A percentile compares a stretch with the other conserved stretches of the same genome.
These are phyloP conservation scores for Danionella dracula DNA, from an alignment of 2,797 vertebrate genomes.

Conservation along the genomic window DNA sequence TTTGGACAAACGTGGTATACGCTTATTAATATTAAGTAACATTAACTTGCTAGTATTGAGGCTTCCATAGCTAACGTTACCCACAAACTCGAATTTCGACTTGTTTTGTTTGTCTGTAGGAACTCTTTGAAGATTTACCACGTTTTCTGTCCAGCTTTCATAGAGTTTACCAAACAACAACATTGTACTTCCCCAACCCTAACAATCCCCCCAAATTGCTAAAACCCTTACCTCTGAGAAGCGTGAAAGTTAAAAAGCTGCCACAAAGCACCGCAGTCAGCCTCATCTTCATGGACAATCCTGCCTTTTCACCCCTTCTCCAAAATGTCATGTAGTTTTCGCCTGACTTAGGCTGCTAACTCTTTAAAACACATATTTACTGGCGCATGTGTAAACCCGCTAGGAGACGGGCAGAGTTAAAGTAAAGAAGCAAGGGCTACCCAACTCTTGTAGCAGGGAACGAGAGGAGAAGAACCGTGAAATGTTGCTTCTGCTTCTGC, in stretches of 20 bases:
- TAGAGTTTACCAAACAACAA: background rate
- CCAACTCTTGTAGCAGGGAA: constrained; percentile 5
- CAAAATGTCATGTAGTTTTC: constrained; percentile 17
- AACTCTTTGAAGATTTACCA: constrained; percentile 2
- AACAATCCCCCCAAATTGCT: background rate
- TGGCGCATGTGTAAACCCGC: constrained; percentile 24
- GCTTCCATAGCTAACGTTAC: no score
- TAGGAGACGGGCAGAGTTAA: constrained; percentile 34
- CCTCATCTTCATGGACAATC: constrained; percentile 59
- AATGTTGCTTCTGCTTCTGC: constrained; percentile 34
- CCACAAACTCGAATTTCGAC: background rate
- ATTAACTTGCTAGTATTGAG: no score
- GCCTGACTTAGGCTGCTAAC: constrained; percentile 36
- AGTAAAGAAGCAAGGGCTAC: no score
- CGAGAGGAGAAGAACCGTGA: background rate
- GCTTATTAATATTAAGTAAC: no score
- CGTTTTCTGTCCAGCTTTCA: background rate
- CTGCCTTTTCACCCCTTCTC: constrained; percentile 43
- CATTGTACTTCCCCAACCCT: no score
- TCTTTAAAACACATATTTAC: constrained; percentile 57
- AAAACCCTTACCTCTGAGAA: constrained; percentile 63
- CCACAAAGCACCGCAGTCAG: constrained; percentile 61
- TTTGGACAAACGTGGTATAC: no score
- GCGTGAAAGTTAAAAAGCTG: constrained; percentile 62
- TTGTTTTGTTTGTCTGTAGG: constrained; percentile 4